A percentile compares a stretch with the other conserved stretches of the same genome.
These are phyloP conservation scores for Ennomos quercinarius DNA, from an alignment of 2,888 invertebrate genomes.

Conservation along the genomic window DNA sequence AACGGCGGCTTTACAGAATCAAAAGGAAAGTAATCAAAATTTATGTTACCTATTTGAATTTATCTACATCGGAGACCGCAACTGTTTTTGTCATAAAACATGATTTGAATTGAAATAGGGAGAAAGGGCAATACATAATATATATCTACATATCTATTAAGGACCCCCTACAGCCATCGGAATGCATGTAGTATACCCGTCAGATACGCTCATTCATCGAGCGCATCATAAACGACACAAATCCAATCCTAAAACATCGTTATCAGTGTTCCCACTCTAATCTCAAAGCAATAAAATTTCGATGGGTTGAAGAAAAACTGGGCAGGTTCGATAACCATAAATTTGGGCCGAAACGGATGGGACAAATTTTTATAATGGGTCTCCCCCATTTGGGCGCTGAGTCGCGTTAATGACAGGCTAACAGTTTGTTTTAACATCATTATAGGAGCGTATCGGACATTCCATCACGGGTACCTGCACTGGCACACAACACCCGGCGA, in stretches of 20 bases:
- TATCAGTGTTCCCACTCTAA: constrained; percentile 83
- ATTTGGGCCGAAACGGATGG: constrained; percentile 83
- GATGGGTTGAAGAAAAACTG: constrained; percentile 77
- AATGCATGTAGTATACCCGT: constrained; percentile 43
- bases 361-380: constrained; percentile 85
- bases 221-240: constrained; percentile 68
- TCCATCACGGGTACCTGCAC: constrained; percentile 77
- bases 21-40: no score
- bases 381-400: constrained; percentile 78
- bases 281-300: constrained; percentile 80
- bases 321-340: constrained; percentile 81
- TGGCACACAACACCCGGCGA: constrained; percentile 46
- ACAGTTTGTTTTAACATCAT: constrained; percentile 86
- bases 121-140: constrained; percentile 6
- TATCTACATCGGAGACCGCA: constrained; percentile 3
- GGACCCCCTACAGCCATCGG: constrained; percentile 37
- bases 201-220: constrained; percentile 65
- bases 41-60: neutral
- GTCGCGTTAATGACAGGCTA: constrained; percentile 83
- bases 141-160: constrained; percentile 21
- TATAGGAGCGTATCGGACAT: constrained; percentile 82
- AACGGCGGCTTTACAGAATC: no score
- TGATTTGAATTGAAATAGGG: neutral
- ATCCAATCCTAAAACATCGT: constrained; percentile 77
- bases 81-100: constrained; percentile 12